Percentiles rank a stretch among this genome's conserved stretches.
Evolutionary conservation across 2,888 invertebrate genomes (phyloP).

Genomic region (Diabrotica balteata): DNA sequence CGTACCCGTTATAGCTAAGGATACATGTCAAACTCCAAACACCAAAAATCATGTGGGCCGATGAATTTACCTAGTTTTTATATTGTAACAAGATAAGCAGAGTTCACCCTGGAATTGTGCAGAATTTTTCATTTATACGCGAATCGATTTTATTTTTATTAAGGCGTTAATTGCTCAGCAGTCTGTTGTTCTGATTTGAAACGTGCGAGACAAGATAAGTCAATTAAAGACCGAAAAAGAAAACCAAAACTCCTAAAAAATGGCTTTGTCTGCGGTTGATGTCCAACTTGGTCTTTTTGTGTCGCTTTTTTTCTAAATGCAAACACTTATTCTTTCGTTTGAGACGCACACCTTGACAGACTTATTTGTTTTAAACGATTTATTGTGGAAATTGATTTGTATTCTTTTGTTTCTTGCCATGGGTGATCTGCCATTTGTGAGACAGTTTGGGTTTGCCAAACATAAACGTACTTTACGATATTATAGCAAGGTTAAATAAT

Average conservation of each 20-base stretch:
- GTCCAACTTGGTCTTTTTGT: slow-evolving; percentile 32
- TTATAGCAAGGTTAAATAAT: no score
- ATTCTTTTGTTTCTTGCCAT: slow-evolving; percentile 34
- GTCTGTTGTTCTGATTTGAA: slow-evolving; percentile 8
- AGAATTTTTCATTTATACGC: no score
- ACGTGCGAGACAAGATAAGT: slow-evolving; percentile 43
- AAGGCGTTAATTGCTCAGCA: not conserved
- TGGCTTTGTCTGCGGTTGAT: slow-evolving; percentile 38
- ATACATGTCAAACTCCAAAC: no score
- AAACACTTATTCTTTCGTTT: slow-evolving; percentile 20
- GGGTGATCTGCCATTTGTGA: slow-evolving; percentile 16
- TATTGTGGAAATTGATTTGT: slow-evolving; percentile 38
- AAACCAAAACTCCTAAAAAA: slow-evolving; percentile 15
- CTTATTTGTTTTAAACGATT: slow-evolving; percentile 36
- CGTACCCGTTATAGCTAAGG: no score
- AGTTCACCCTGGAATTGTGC: no score
- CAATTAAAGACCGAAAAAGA: slow-evolving; percentile 38
- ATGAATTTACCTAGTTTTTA: no score
- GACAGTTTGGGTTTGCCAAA: slow-evolving; percentile 2
- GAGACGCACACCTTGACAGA: slow-evolving; percentile 29
- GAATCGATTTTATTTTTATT: no score
- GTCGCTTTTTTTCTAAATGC: slow-evolving; percentile 28
- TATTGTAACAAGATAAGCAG: no score
- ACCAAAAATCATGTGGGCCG: no score
- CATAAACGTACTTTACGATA: not conserved